Evolutionary conservation across 2,888 invertebrate species (phyloP).

Genomic region (Rhimphoctona megacephalus): DNA sequence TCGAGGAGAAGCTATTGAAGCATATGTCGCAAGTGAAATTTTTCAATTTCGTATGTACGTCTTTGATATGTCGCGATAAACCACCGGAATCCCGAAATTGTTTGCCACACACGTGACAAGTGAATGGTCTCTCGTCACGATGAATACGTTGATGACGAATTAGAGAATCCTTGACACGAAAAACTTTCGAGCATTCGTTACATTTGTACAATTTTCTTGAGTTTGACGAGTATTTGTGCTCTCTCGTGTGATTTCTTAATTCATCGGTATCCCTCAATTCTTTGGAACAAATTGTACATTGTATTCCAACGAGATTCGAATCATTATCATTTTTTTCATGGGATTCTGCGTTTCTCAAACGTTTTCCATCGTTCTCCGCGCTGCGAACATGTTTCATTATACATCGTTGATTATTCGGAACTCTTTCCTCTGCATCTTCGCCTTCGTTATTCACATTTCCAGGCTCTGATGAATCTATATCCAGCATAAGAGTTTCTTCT

Average conservation of each 20-base stretch:
- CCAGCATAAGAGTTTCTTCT: constrained; percentile 15
- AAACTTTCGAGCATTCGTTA: constrained; percentile 85
- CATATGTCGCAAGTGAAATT: constrained; percentile 82
- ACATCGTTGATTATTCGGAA: neutral
- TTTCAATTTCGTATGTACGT: constrained; percentile 82
- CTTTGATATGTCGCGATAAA: constrained; percentile 81
- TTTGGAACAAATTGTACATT: constrained; percentile 59
- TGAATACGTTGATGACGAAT: constrained; percentile 85
- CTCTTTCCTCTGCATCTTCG: neutral
- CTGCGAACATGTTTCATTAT: neutral
- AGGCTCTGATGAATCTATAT: neutral
- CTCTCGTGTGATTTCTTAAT: constrained; percentile 43
- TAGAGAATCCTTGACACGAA: constrained; percentile 86
- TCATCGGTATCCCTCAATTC: constrained; percentile 25
- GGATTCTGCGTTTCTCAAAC: neutral
- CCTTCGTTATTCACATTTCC: neutral
- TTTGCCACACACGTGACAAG: constrained; percentile 84
- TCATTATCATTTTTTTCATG: neutral
- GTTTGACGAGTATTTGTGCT: constrained; percentile 42
- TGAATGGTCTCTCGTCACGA: constrained; percentile 82
- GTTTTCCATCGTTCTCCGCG: neutral
- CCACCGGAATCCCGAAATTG: constrained; percentile 83
- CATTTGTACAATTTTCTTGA: constrained; percentile 83
- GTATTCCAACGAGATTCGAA: constrained; percentile 28
- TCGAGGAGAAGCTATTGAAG: constrained; percentile 81